Conservation (phyloP, 2,113 vertebrate species). For the Hiodon tergisus region DNA sequence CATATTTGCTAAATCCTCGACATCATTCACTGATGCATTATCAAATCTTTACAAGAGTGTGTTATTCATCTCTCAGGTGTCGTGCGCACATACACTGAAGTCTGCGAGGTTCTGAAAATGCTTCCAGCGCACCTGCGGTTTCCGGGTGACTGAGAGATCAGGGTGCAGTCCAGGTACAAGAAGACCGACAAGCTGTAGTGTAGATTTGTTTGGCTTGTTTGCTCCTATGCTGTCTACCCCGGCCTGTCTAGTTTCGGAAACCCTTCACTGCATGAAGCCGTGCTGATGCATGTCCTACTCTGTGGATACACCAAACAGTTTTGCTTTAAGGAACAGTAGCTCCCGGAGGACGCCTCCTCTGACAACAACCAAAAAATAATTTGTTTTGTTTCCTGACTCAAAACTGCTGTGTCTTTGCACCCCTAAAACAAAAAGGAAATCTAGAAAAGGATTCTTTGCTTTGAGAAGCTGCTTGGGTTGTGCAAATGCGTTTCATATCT, state of each 20-base stretch:
- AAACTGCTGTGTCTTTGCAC: conserved; percentile 5
- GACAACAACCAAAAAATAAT: conserved; percentile 16
- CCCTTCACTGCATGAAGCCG: background rate
- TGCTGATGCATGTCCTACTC: background rate
- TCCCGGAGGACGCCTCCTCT: background rate
- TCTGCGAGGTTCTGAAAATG: too few species aligned
- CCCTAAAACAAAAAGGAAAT: conserved; percentile 12
- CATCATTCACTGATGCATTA: too few species aligned
- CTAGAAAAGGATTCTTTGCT: background rate
- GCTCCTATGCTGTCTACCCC: too few species aligned
- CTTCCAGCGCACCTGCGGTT: too few species aligned
- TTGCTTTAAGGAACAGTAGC: conserved; percentile 8
- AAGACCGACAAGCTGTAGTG: background rate
- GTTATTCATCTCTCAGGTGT: too few species aligned
- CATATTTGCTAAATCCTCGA: too few species aligned
- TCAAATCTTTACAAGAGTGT: too few species aligned
- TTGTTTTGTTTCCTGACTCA: conserved; percentile 26
- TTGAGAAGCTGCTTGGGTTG: background rate
- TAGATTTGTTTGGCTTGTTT: background rate
- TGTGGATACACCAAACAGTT: background rate
- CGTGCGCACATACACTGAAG: too few species aligned
- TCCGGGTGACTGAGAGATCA: background rate
- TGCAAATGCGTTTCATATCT: background rate
- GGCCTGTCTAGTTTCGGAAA: background rate
- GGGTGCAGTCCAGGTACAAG: background rate